Percentiles rank a stretch among this genome's conserved stretches.
Evolutionary conservation across 2,888 invertebrate genomes (phyloP).

Genomic region (Tyria jacobaeae): DNA sequence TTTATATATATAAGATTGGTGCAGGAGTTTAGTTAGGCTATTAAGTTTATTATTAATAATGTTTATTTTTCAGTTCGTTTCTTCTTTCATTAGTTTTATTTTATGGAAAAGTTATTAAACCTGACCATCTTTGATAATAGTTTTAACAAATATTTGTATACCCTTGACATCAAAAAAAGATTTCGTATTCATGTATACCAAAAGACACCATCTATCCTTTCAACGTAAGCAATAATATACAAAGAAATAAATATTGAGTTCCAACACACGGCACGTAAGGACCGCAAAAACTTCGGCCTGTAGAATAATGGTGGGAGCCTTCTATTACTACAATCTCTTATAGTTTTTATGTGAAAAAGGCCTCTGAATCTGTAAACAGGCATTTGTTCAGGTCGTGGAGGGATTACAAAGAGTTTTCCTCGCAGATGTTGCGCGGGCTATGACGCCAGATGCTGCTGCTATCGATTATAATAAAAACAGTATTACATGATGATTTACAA

Average conservation of each 20-base stretch:
- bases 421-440: conserved; percentile 61
- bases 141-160: background rate
- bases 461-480: conserved; percentile 63
- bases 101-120: background rate
- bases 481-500: conserved; percentile 58
- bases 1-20: too few relatives aligned
- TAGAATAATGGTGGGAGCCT: conserved; percentile 41
- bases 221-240: conserved; percentile 2
- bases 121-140: background rate
- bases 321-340: conserved; percentile 54
- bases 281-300: conserved; percentile 27
- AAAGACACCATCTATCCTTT: conserved; percentile 2
- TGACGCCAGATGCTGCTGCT: conserved; percentile 62
- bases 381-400: conserved; percentile 52
- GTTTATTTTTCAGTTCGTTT: too few relatives aligned
- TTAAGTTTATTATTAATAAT: too few relatives aligned
- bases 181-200: conserved; percentile 1
- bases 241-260: conserved; percentile 20
- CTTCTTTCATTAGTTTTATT: too few relatives aligned
- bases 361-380: conserved; percentile 67
- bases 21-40: too few relatives aligned
- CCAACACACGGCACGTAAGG: conserved; percentile 20
- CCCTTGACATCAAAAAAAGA: background rate
- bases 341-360: conserved; percentile 59
- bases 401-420: conserved; percentile 56